A percentile compares a stretch with the other conserved stretches of the same genome.
Evolutionary conservation across 2,113 vertebrate species (phyloP).

Genomic region (Promerops cafer): DNA sequence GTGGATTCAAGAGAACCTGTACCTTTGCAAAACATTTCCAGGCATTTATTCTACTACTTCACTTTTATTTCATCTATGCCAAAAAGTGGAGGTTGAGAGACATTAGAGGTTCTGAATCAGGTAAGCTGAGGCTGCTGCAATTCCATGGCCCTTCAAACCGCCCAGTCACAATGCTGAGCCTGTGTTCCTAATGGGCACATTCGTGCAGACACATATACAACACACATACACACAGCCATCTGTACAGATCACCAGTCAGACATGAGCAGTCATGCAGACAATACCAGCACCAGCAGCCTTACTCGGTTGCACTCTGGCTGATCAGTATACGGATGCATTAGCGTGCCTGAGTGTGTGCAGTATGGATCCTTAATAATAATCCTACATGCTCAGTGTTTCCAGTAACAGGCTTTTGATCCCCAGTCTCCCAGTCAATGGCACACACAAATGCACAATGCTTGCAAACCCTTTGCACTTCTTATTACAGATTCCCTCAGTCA

Average conservation of each 20-base stretch:
- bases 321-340: neutral
- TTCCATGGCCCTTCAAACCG: neutral
- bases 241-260: neutral
- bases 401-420: neutral
- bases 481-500: neutral
- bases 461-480: neutral
- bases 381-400: neutral
- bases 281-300: neutral
- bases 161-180: neutral
- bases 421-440: neutral
- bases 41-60: neutral
- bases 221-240: fast-evolving
- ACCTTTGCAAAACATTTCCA: neutral
- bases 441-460: neutral
- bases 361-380: neutral
- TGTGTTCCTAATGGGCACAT: fast-evolving
- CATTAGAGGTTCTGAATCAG: neutral
- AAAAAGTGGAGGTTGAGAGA: neutral
- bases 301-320: neutral
- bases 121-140: neutral
- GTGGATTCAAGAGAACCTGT: neutral
- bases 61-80: neutral
- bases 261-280: neutral
- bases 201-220: fast-evolving
- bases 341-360: neutral